Evolutionary conservation across 2,113 vertebrate genomes (phyloP).

Genomic region (Gobiocypris rarus): DNA sequence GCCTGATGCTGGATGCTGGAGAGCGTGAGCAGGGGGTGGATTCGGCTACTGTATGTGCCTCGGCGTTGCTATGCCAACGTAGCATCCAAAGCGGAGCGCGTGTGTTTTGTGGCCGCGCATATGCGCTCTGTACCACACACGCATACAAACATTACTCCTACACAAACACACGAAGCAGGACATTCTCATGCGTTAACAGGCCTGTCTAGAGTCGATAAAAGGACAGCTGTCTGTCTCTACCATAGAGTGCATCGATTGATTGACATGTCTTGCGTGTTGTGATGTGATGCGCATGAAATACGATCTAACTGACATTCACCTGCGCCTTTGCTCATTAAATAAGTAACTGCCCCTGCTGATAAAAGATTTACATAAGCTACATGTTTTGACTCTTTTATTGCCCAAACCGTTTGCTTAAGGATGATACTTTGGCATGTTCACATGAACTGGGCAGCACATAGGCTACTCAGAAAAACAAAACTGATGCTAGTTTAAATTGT

Average conservation of each 20-base stretch:
- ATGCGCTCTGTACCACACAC: background rate
- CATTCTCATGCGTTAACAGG: slow-evolving; percentile 10
- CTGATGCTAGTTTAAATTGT: background rate
- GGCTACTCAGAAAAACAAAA: background rate
- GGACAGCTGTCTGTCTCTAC: background rate
- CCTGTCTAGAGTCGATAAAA: background rate
- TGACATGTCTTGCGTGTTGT: slow-evolving; percentile 37
- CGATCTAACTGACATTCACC: slow-evolving; percentile 31
- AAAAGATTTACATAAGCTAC: background rate
- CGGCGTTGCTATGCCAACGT: slow-evolving; percentile 76
- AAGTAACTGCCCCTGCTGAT: background rate
- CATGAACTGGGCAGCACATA: background rate
- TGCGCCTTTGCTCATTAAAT: slow-evolving; percentile 31
- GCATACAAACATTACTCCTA: slow-evolving; percentile 3
- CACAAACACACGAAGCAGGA: slow-evolving; percentile 5
- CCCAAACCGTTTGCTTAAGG: background rate
- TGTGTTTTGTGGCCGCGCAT: slow-evolving; percentile 37
- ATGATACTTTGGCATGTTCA: background rate
- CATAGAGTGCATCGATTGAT: slow-evolving; percentile 29
- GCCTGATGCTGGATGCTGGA: slow-evolving; percentile 1
- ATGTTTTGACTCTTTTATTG: background rate
- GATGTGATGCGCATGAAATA: slow-evolving; percentile 37
- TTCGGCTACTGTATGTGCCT: slow-evolving; percentile 60
- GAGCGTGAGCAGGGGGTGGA: slow-evolving; percentile 38
- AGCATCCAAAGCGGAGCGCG: slow-evolving; percentile 63